phyloP scores from a whole-genome alignment of 2,113 vertebrate species.

The Caretta caretta region DNA sequence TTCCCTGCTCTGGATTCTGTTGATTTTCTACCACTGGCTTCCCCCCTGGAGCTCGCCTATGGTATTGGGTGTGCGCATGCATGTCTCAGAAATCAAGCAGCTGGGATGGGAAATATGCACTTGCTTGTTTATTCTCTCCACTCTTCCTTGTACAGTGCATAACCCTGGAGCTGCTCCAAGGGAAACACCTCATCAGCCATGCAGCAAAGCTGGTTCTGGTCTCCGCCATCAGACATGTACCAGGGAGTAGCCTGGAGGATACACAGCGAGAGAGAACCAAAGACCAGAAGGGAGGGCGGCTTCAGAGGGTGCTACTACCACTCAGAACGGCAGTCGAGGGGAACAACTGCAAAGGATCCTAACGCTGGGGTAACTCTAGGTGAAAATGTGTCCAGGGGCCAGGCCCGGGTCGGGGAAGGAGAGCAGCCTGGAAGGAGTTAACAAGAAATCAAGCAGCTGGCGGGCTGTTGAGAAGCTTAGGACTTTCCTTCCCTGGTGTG shows the following conservation, averaged over 20 bases:
- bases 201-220: not conserved
- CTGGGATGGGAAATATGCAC: accelerated
- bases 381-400: not conserved
- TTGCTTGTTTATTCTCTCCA: not conserved
- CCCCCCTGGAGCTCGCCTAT: accelerated
- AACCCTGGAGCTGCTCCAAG: not conserved
- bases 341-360: not conserved
- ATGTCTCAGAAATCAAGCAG: not conserved
- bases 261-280: not conserved
- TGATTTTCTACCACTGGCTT: not conserved
- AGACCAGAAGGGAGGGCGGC: not conserved
- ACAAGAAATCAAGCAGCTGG: not conserved
- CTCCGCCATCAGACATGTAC: not conserved
- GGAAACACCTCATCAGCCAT: not conserved
- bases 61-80: not conserved
- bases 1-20: not conserved
- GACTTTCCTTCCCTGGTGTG: not conserved
- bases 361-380: not conserved
- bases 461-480: not conserved
- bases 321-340: not conserved
- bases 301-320: not conserved
- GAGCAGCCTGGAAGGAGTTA: not conserved
- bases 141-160: not conserved
- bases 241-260: not conserved
- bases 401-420: not conserved